Conservation (phyloP, 2,888 invertebrate species). For the Acleris emargana region DNA sequence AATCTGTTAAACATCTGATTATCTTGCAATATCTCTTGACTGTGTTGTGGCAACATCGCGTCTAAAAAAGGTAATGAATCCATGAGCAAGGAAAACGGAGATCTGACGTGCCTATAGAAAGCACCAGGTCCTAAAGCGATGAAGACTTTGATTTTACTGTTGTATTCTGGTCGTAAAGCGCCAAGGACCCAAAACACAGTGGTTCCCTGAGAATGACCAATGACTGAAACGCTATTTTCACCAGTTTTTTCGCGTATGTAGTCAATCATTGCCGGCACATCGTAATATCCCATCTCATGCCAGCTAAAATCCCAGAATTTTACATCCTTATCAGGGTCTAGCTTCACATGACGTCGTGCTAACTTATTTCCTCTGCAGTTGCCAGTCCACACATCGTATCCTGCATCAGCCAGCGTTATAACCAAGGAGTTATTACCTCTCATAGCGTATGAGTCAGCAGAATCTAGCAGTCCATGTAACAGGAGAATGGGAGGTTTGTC, state of each 20-base stretch:
- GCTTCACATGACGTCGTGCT: conserved; percentile 77
- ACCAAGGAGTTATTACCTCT: conserved; percentile 58
- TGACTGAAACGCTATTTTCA: conserved; percentile 82
- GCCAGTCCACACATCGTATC: conserved; percentile 78
- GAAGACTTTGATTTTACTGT: conserved; percentile 80
- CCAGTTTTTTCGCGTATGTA: conserved; percentile 67
- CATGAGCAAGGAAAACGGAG: not conserved
- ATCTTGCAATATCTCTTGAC: not conserved
- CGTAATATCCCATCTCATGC: conserved; percentile 88
- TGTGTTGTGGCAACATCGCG: not conserved
- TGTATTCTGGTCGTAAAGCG: conserved; percentile 82
- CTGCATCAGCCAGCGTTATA: conserved; percentile 72
- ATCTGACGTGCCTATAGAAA: not conserved
- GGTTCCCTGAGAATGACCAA: conserved; percentile 89
- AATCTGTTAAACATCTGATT: not conserved
- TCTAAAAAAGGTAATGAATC: not conserved
- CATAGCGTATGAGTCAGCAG: conserved; percentile 61
- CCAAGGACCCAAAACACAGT: conserved; percentile 83
- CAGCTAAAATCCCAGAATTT: conserved; percentile 84
- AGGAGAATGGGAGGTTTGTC: conserved; percentile 56
- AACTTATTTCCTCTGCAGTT: conserved; percentile 86
- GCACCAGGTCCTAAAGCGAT: conserved; percentile 52
- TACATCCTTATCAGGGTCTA: conserved; percentile 64
- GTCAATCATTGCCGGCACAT: conserved; percentile 86
- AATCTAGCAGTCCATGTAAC: conserved; percentile 63